Evolutionary conservation across 2,888 invertebrate genomes (phyloP).

Genomic region (Pheosia tremula): DNA sequence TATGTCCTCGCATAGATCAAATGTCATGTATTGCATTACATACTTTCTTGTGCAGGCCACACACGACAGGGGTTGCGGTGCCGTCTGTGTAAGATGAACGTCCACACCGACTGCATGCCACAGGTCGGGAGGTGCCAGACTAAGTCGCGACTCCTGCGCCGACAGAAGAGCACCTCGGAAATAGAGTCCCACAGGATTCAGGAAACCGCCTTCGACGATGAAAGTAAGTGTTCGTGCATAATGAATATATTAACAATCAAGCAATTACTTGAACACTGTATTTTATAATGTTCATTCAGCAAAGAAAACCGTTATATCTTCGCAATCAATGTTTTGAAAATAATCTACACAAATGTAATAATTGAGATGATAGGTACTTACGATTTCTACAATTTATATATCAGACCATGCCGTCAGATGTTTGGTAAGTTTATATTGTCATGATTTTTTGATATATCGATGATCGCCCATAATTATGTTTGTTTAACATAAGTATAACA

Average conservation of each 20-base stretch:
- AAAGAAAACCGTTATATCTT: background rate
- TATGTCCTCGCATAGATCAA: background rate
- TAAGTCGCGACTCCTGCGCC: conserved; percentile 91
- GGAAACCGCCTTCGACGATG: conserved; percentile 87
- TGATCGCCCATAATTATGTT: background rate
- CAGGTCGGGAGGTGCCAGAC: conserved; percentile 93
- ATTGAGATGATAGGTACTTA: background rate
- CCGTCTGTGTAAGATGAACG: conserved; percentile 95
- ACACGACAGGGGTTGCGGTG: conserved; percentile 96
- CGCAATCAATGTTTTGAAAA: too few relatives aligned
- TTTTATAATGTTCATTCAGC: background rate
- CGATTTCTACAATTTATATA: conserved; percentile 19
- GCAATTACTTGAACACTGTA: too few relatives aligned
- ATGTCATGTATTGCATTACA: background rate
- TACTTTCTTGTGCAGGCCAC: conserved; percentile 86
- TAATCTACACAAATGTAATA: too few relatives aligned
- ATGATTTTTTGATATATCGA: conserved; percentile 9
- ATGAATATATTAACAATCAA: too few relatives aligned
- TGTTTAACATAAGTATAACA: conserved; percentile 10
- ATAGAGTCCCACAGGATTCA: conserved; percentile 88
- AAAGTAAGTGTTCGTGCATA: conserved; percentile 86
- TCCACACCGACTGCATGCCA: conserved; percentile 95
- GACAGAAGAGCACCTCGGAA: conserved; percentile 95
- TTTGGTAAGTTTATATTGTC: conserved; percentile 55
- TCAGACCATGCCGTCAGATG: conserved; percentile 49